These are phyloP conservation scores for Parnassius smintheus DNA, from an alignment of 2,888 invertebrate genomes.

Conservation along the genomic window DNA sequence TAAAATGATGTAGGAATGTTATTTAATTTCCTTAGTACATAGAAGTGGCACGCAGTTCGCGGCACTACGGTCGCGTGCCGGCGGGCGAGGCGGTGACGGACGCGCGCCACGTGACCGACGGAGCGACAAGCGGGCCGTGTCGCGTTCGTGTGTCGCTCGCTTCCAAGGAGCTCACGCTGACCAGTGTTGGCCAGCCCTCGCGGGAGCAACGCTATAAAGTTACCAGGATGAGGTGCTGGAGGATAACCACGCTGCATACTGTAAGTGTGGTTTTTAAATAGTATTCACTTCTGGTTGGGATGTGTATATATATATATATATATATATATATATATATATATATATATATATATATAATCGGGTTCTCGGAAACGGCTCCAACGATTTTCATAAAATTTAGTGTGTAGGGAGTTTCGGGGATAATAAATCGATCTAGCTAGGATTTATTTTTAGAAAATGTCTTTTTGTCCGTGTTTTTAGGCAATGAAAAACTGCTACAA, in stretches of 20 bases:
- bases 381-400: too few species aligned
- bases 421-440: too few species aligned
- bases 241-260: constrained; percentile 92
- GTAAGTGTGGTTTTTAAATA: constrained; percentile 65
- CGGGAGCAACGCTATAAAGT: constrained; percentile 95
- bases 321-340: too few species aligned
- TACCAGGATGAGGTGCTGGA: constrained; percentile 98
- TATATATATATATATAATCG: too few species aligned
- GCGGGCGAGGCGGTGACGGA: constrained; percentile 72
- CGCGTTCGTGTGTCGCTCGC: constrained; percentile 88
- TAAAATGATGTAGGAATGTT: too few species aligned
- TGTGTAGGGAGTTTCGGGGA: too few species aligned
- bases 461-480: too few species aligned
- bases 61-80: constrained; percentile 92
- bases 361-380: too few species aligned
- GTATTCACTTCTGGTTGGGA: not conserved
- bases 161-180: constrained; percentile 90
- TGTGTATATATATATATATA: not conserved
- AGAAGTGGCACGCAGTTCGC: constrained; percentile 89
- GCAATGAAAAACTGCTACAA: too few species aligned
- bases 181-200: constrained; percentile 82
- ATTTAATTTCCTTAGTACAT: constrained; percentile 84
- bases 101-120: constrained; percentile 47
- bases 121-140: constrained; percentile 41
- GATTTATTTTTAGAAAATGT: too few species aligned